phyloP scores from a whole-genome alignment of 2,888 invertebrate genomes.

The Salpingus planirostris region DNA sequence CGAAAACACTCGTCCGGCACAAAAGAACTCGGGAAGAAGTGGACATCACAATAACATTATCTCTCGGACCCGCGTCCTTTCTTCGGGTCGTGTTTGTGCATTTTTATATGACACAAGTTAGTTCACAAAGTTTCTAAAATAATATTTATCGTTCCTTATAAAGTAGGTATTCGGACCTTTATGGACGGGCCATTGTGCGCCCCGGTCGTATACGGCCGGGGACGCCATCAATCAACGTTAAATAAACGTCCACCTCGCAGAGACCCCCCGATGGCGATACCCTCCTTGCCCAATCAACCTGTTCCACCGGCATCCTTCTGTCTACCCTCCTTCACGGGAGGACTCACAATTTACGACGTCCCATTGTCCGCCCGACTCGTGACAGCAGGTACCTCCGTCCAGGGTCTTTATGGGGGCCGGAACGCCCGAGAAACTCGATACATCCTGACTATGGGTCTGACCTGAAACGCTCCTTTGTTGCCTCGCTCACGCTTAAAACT shows the following conservation, averaged over 20 bases:
- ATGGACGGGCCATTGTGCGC: conserved; percentile 21
- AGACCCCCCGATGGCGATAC: conserved; percentile 4
- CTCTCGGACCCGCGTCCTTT: conserved; percentile 7
- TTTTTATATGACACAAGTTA: conserved; percentile 33
- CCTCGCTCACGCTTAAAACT: too few species aligned
- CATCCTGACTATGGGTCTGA: too few species aligned
- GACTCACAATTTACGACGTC: neutral
- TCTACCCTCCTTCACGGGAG: conserved; percentile 10
- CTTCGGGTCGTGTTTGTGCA: conserved; percentile 33
- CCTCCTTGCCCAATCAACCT: conserved; percentile 13
- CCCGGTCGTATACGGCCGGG: too few species aligned
- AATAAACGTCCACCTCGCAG: conserved; percentile 15
- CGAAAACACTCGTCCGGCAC: conserved; percentile 26
- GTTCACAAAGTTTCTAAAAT: conserved; percentile 34
- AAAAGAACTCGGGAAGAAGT: conserved; percentile 13
- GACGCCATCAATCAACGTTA: conserved; percentile 22
- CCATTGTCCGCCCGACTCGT: neutral
- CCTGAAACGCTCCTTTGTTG: conserved; percentile 3
- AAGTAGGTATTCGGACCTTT: conserved; percentile 6
- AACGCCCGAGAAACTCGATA: neutral
- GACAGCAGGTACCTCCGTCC: neutral
- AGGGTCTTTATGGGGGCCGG: neutral
- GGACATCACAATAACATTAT: conserved; percentile 18
- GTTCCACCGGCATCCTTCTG: conserved; percentile 13
- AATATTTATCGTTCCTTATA: conserved; percentile 30